Evolutionary conservation across 2,888 invertebrate species (phyloP).

Genomic region (Hirtodrosophila trivittata): DNA sequence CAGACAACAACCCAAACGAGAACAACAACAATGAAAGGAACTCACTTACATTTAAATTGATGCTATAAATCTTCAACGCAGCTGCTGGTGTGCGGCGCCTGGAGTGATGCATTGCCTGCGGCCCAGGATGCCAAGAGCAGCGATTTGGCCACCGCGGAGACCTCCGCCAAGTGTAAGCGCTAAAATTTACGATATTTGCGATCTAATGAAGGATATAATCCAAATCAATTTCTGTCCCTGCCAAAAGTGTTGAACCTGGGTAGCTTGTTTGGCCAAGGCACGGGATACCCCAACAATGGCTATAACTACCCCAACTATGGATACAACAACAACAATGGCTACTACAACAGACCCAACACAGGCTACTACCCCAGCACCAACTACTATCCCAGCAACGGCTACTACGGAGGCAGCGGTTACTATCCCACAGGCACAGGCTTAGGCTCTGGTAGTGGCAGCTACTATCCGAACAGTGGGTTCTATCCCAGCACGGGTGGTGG

Average conservation of each 20-base stretch:
- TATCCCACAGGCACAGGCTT: conserved; percentile 36
- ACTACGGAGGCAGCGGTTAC: conserved; percentile 20
- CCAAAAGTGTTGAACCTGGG: conserved; percentile 83
- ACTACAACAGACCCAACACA: conserved; percentile 32
- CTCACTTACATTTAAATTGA: background rate
- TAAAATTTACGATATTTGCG: background rate
- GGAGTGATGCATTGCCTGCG: conserved; percentile 31
- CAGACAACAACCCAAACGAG: background rate
- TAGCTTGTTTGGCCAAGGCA: conserved; percentile 78
- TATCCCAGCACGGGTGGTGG: conserved; percentile 39
- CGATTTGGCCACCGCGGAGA: conserved; percentile 79
- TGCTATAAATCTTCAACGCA: conserved; percentile 18
- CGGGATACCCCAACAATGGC: conserved; percentile 46
- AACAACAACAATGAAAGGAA: conserved; percentile 2
- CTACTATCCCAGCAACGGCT: conserved; percentile 37
- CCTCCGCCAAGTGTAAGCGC: conserved; percentile 81
- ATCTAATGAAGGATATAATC: background rate
- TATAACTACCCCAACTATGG: conserved; percentile 58
- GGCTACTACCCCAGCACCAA: conserved; percentile 41
- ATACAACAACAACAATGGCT: conserved; percentile 31
- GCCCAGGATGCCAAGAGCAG: conserved; percentile 27
- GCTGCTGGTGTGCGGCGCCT: conserved; percentile 32
- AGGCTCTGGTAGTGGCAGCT: conserved; percentile 29
- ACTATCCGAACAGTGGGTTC: conserved; percentile 43
- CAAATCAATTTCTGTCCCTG: background rate